Conservation (phyloP, 2,888 invertebrate species). For the Pecten maximus region DNA sequence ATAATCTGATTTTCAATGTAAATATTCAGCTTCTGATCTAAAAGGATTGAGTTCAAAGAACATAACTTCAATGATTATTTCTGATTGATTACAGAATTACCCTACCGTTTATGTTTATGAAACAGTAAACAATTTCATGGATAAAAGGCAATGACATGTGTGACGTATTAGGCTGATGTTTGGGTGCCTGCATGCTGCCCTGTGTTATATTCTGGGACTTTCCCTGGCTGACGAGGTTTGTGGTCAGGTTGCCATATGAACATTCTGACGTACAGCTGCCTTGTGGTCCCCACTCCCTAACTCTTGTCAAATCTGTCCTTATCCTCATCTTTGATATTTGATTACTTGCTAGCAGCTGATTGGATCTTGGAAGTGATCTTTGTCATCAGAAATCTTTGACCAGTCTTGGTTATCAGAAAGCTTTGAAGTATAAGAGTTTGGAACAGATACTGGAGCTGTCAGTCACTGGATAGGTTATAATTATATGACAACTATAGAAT, state of each 20-base stretch:
- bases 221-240: background rate
- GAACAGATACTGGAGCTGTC: no score
- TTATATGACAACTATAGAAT: no score
- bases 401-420: background rate
- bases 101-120: background rate
- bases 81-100: background rate
- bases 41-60: background rate
- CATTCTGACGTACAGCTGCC: background rate
- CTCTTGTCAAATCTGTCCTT: background rate
- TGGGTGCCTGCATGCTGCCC: background rate
- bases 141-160: conserved; percentile 26
- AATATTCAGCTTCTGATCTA: background rate
- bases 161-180: background rate
- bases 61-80: background rate
- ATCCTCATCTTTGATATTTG: background rate
- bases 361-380: background rate
- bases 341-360: conserved; percentile 11
- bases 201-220: background rate
- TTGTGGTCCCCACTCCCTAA: background rate
- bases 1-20: conserved; percentile 3
- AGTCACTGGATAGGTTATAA: no score
- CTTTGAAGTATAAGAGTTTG: background rate
- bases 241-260: conserved; percentile 11
- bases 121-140: conserved; percentile 20
- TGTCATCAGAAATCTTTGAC: background rate